Conservation (phyloP, 2,113 vertebrate species). For the Callopanchax toddi region DNA sequence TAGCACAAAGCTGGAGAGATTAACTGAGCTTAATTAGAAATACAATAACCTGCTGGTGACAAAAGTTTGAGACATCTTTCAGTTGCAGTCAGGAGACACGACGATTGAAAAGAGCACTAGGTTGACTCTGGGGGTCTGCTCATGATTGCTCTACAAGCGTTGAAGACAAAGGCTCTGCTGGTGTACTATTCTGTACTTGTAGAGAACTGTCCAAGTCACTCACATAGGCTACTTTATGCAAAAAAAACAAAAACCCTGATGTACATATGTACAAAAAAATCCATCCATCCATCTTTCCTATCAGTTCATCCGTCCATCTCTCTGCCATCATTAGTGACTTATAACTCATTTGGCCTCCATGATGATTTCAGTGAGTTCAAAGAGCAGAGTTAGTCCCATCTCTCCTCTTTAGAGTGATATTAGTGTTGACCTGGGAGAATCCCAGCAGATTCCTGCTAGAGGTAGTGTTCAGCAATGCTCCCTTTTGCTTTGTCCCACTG, state of each 20-base stretch:
- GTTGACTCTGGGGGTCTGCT: slow-evolving; percentile 55
- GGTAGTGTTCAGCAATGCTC: slow-evolving; percentile 78
- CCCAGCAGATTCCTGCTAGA: slow-evolving; percentile 67
- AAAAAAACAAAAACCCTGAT: too few relatives aligned
- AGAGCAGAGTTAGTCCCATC: slow-evolving; percentile 68
- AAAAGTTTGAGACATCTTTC: slow-evolving; percentile 69
- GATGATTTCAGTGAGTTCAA: slow-evolving; percentile 77
- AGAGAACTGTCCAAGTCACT: too few relatives aligned
- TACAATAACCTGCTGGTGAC: slow-evolving; percentile 73
- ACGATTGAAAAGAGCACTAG: slow-evolving; percentile 53
- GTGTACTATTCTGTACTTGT: background rate
- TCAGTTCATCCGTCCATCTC: background rate
- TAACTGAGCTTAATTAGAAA: slow-evolving; percentile 75
- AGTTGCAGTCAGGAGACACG: slow-evolving; percentile 51
- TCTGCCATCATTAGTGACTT: background rate
- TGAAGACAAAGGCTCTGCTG: background rate
- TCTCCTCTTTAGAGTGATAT: slow-evolving; percentile 68
- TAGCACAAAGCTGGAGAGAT: slow-evolving; percentile 61
- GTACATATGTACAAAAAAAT: too few relatives aligned
- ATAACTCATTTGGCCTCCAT: slow-evolving; percentile 60
- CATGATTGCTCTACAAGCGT: background rate
- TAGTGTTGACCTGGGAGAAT: slow-evolving; percentile 71
- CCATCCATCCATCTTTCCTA: background rate
- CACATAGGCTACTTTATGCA: too few relatives aligned
- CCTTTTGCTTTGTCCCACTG: slow-evolving; percentile 87